Base-by-base conservation (phyloP, 2,888 invertebrate species). In the Cantharis rufa region DNA sequence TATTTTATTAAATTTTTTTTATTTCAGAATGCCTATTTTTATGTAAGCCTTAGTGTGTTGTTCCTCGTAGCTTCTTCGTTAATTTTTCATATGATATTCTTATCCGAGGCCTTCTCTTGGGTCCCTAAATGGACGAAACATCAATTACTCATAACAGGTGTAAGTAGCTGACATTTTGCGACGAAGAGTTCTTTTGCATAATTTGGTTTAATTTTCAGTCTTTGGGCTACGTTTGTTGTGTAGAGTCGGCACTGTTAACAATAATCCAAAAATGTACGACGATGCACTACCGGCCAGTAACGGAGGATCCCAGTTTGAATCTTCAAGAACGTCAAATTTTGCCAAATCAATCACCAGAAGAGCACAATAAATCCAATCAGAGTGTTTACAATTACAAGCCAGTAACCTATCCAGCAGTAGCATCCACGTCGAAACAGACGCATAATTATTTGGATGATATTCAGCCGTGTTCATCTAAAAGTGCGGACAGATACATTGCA, bases 61-160 rank as follows among this genome's bases (percentile, higher is more conserved):
- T 93, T 93, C 88, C 91, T 93, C 85, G 89, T 93, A 86, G 91
- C 93, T 87, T 92, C 93, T 81, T 92, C 93, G 83, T 88, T 94
- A 83, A 90, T 93, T 84, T 91, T 93, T 85, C 92, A 94, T 85
- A 91, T 93, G 89, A 91, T 91, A 88, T 92, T 90, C 88, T 90
- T 89, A 89, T 91, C 89, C 86, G 93, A 90, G 87, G 91, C 90
- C 86, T 92, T 91, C 86, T 89, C 90, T 76, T 93, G 92, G 93
- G 93, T 94, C 82, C 92, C 94, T 80, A 92, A 91, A 86, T 92
- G 93, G 88, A 93, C 93, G 82, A 92, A 92, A 86, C 93, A 93
- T 83, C 94, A 93, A 85, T 88, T 94, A 80, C 88, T 92, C 85
- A 90, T 91, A 82, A 91, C 92, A 82, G 92, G 92, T 85, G 92